Evolutionary conservation across 2,113 vertebrate species (phyloP), one percentile per base, ranked within the genome.

Genomic region (Pitta sordida): DNA sequence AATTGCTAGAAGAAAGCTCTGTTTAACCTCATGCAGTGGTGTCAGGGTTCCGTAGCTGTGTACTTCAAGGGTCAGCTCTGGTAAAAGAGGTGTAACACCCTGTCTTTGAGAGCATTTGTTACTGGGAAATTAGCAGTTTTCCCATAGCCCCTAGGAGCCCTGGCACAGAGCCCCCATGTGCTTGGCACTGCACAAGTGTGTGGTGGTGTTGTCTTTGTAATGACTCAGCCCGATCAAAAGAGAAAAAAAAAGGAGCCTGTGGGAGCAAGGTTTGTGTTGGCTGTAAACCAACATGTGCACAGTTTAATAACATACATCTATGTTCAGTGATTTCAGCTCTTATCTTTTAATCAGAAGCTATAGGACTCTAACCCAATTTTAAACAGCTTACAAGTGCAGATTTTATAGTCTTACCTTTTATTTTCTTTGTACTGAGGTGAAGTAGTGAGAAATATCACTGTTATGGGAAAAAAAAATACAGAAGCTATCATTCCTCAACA

Each of bases 391-490:
- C 30, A 95, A 95, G 93, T 86, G 85, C 95, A 96, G 95, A 97
- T 97, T 98, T 97, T 96, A 95, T 93, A 58, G 90, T 93, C 91
- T 78, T 94, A 84, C 96, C 88, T 97, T 95, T 91, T 96, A 94
- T 96, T 95, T 96, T 92, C 95, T 97, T 97, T 97, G 71, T 92
- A 81, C 71, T 68, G 94, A 94, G 88, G 92, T 62, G 91, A 59
- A 95, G 64, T 78, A 88, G 94, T 95, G 93, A 94, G 94, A 93
- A 96, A 96, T 94, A 60, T 30, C 32, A 81, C 81, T 88, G 48
- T 91, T 92, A 90, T 23, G 21, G 91, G 75, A 68, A 92, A 94
- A 87, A 26, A 4, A 43, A 75, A 85, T 29, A 15, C 67, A 90
- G 94, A 95, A 89, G 86, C 90, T 95, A 91, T 93, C 97, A 88